Percentiles rank a stretch among this genome's conserved stretches.
Evolutionary conservation across 2,888 invertebrate genomes (phyloP).

Genomic region (Saturnia pavonia): DNA sequence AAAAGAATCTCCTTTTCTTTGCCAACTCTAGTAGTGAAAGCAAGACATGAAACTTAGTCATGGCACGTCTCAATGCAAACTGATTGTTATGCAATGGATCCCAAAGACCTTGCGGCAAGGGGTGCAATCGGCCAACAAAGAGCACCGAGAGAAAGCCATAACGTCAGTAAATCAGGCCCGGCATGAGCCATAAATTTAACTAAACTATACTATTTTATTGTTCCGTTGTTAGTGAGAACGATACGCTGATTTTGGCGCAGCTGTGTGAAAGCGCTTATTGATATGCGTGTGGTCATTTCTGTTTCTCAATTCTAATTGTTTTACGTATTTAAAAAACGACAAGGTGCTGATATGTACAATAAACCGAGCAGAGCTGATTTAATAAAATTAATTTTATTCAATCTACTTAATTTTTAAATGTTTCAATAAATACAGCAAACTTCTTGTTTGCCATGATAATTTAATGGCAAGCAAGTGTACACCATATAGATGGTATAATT

Average conservation of each 20-base stretch:
- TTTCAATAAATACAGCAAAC: background rate
- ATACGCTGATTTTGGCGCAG: conserved; percentile 47
- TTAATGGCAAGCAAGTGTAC: background rate
- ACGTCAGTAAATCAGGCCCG: conserved; percentile 54
- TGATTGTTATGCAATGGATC: conserved; percentile 11
- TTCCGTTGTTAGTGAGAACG: conserved; percentile 34
- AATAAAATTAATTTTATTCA: background rate
- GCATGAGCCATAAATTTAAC: conserved; percentile 62
- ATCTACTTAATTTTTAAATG: background rate
- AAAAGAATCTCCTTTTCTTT: conserved; percentile 18
- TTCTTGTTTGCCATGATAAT: background rate
- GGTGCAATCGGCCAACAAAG: conserved; percentile 19
- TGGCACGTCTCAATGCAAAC: background rate
- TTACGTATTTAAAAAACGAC: background rate
- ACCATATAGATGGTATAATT: background rate
- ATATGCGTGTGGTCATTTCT: conserved; percentile 30
- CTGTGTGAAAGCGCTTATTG: conserved; percentile 32
- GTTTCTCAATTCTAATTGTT: background rate
- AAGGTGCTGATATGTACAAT: background rate
- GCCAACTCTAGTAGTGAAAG: conserved; percentile 29
- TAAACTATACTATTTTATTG: conserved; percentile 58
- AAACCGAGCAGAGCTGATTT: background rate
- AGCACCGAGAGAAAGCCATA: conserved; percentile 41
- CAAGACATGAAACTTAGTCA: conserved; percentile 21
- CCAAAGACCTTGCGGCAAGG: conserved; percentile 8